Base-by-base conservation (phyloP, 1,140 invertebrate genomes). In the Leptopilina boulardi region DNA sequence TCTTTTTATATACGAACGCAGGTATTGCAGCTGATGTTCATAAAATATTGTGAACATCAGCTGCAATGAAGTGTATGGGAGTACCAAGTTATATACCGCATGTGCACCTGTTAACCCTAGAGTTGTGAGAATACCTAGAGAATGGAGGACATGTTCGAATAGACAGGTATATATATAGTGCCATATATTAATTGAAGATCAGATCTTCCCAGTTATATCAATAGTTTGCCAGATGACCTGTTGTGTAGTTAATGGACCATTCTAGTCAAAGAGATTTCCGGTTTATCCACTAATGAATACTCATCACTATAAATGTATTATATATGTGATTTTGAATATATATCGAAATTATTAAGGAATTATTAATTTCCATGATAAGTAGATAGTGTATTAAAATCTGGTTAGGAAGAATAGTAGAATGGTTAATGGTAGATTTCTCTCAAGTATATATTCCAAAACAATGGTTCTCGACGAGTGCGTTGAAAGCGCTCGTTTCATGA, bases 71-170 rank as follows among this genome's bases (percentile, higher is more conserved):
- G 11, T 30, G 47, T n/a, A 51, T 3, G 47, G 4, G 34, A 51
- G 26, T n/a, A 15, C 15, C 59, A 66, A 23, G 59, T 66, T 66
- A 15, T 66, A 51, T n/a, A n/a, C n/a, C n/a, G n/a, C 4, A 4
- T 66, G 59, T 66, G 59, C 59, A 66, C 59, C 59, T 66, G 26
- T 66, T 66, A 66, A 66, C 59, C n/a, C 59, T 66, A 30, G 59
- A 66, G 59, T 30, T 30, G 59, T 66, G 26, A 26, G 59, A 34
- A 66, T 6, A 30, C 15, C 23, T 59, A 66, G 59, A 30, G 11
- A 26, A 30, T n/a, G 26, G 21, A 30, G 59, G 5, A 66, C 11
- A 23, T 23, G 9, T 13, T 30, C 1, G 59, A 30, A 6, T 30
- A 30, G 59, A 66, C 59, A 30, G 21, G 15, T 34, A 66, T 59